A percentile compares a stretch with the other conserved stretches of the same genome.
These are phyloP conservation scores for Sphaeramia orbicularis DNA, from an alignment of 2,797 vertebrate species.

Conservation along the genomic window DNA sequence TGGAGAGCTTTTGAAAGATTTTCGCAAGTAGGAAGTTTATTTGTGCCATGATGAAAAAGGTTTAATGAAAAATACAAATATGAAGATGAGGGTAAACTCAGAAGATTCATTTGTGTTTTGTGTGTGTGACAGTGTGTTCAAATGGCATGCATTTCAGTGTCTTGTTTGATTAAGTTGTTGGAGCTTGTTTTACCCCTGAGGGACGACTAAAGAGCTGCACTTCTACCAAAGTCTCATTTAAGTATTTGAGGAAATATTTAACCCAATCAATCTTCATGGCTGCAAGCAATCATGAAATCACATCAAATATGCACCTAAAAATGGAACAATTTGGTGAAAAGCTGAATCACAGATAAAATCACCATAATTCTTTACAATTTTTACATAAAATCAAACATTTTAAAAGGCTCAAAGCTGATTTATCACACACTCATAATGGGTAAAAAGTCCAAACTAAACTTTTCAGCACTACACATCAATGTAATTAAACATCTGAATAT, in stretches of 20 bases:
- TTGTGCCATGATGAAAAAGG: neutral
- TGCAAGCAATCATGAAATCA: neutral
- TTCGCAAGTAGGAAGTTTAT: neutral
- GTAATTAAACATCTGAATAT: neutral
- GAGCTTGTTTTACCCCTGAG: slow-evolving; percentile 31
- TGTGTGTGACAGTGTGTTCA: slow-evolving; percentile 6
- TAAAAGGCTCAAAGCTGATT: no score
- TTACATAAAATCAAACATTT: no score
- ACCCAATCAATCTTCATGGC: neutral
- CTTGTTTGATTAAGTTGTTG: slow-evolving; percentile 4
- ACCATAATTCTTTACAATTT: no score
- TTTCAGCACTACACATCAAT: no score
- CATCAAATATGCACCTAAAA: no score
- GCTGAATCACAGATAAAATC: no score
- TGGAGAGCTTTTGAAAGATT: neutral
- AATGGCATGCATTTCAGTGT: neutral
- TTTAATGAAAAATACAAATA: neutral
- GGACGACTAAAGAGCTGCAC: slow-evolving; percentile 5
- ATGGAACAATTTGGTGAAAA: no score
- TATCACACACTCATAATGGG: no score
- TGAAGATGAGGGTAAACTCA: neutral
- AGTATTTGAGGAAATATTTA: slow-evolving; percentile 7
- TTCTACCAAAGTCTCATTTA: slow-evolving; percentile 6
- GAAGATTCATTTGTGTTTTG: neutral
- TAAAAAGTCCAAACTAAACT: no score